Conservation (phyloP, 2,888 invertebrate species). For the Drosophila buzzatii region DNA sequence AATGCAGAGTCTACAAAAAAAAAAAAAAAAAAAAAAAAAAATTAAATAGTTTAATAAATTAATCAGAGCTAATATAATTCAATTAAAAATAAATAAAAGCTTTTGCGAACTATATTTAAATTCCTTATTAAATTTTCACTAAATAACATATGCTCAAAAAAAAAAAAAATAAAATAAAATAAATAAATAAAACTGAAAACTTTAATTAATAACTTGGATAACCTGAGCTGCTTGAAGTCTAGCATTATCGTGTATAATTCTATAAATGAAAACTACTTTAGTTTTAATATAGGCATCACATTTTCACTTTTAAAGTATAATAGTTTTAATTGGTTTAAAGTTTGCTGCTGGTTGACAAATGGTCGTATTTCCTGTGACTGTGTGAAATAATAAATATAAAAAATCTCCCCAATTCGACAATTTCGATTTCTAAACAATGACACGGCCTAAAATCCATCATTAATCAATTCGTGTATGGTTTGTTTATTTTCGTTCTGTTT, state of each 20-base stretch:
- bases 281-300: background rate
- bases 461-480: constrained; percentile 63
- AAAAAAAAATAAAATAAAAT: background rate
- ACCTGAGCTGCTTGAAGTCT: background rate
- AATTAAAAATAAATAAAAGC: too few species aligned
- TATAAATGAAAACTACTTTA: background rate
- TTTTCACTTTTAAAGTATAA: background rate
- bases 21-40: background rate
- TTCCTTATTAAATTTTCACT: too few species aligned
- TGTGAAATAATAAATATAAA: constrained; percentile 18
- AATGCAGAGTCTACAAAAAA: background rate
- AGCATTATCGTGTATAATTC: background rate
- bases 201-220: too few species aligned
- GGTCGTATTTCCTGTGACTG: background rate
- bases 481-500: constrained; percentile 62
- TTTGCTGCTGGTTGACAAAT: constrained; percentile 8
- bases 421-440: constrained; percentile 37
- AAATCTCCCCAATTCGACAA: constrained; percentile 24
- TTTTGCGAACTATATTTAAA: too few species aligned
- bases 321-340: background rate
- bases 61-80: background rate
- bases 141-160: too few species aligned
- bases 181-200: background rate
- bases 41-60: background rate
- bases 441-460: constrained; percentile 48